Evolutionary conservation across 2,113 vertebrate species (phyloP), one percentile per base, ranked within the genome.

Genomic region (Vimba vimba): DNA sequence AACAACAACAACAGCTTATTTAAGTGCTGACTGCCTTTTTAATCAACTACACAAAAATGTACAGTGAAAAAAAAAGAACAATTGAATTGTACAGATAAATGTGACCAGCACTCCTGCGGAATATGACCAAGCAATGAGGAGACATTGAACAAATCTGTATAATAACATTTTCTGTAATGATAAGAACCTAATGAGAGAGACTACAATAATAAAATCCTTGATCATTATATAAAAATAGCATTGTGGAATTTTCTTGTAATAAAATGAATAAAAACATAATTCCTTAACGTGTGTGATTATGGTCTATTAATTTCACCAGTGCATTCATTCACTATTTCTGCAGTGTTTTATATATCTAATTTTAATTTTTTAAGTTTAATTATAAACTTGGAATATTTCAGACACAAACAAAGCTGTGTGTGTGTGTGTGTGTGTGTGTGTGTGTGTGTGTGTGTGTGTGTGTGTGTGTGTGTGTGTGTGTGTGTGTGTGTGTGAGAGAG

Each of bases 1-100:
- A 27, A 76, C 77, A 5, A 79, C 1, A 66, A 66, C 91, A 94
- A 92, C 97, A 96, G 97, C 97, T 98, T 98, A 96, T 98, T 99
- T 98, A 98, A 98, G 97, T 98, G 97, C 98, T 99, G 98, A 99
- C 96, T 97, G 97, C 98, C 98, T 99, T 99, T 99, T 99, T 99
- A 99, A 99, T 95, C 96, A 96, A 99, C 97, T 97, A 97, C 98
- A 98, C 96, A 95, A 93, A 94, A 95, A 95, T 99, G 97, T 99
- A 99, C 97, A 99, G 97, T 98, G 96, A 92, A 96, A 33, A 33
- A 95, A 91, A 95, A 19, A 89, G 79, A 90, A 92, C 96, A 97
- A 97, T 95, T 96, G 96, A 97, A 97, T 99, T 99, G 98, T 99
- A 99, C 98, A 99, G 97, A 98, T 96, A 96, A 97, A 97, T 97